phyloP scores from a whole-genome alignment of 2,797 vertebrate genomes.

The Gastrophryne carolinensis region DNA sequence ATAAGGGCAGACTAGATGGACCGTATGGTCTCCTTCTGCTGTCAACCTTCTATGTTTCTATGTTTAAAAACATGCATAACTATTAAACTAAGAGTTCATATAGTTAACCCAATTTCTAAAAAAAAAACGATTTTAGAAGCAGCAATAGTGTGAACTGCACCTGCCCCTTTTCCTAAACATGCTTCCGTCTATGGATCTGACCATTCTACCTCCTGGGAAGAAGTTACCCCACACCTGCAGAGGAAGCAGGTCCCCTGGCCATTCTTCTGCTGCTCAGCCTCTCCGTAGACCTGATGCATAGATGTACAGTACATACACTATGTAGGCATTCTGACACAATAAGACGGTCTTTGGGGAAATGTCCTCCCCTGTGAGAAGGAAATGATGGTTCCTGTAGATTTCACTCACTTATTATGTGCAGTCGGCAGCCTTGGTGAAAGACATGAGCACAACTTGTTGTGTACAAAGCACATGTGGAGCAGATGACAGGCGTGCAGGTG shows the following conservation, averaged over 20 bases:
- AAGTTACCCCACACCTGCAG: slow-evolving; percentile 32
- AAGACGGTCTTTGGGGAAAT: slow-evolving; percentile 32
- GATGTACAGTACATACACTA: slow-evolving; percentile 22
- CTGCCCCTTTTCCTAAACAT: slow-evolving; percentile 3
- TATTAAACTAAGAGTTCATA: no score
- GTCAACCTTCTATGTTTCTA: no score
- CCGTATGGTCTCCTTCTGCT: no score
- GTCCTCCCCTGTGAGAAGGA: slow-evolving; percentile 31
- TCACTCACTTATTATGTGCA: slow-evolving; percentile 22
- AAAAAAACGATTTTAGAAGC: not conserved
- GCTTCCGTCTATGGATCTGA: not conserved
- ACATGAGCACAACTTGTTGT: not conserved
- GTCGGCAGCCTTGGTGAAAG: not conserved
- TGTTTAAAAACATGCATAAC: no score
- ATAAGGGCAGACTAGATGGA: no score
- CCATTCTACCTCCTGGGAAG: slow-evolving; percentile 17
- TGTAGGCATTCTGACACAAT: slow-evolving; percentile 26
- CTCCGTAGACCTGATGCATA: not conserved
- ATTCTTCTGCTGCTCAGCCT: slow-evolving; percentile 19
- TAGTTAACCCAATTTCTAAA: no score
- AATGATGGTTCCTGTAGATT: slow-evolving; percentile 42
- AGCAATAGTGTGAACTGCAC: slow-evolving; percentile 2
- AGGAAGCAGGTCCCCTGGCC: slow-evolving; percentile 29
- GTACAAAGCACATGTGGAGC: not conserved
- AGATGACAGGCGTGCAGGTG: not conserved